A percentile compares a stretch with the other conserved stretches of the same genome.
Evolutionary conservation across 2,113 vertebrate genomes (phyloP).

Genomic region (Mola mola): DNA sequence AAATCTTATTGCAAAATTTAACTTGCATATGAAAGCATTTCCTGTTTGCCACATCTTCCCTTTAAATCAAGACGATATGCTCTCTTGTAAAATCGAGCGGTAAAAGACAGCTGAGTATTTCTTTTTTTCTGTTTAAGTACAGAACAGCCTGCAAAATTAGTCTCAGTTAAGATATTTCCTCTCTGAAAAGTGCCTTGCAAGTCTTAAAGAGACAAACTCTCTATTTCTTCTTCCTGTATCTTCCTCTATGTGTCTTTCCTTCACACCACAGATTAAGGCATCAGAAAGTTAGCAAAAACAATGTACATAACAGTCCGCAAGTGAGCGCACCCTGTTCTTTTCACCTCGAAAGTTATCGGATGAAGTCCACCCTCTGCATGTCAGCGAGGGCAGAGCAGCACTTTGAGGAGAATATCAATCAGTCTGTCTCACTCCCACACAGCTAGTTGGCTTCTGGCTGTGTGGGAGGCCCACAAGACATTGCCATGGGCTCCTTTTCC

Average conservation of each 20-base stretch:
- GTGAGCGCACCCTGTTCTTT: slow-evolving; percentile 30
- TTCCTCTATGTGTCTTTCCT: slow-evolving; percentile 1
- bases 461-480: slow-evolving; percentile 75
- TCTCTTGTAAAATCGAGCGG: slow-evolving; percentile 15
- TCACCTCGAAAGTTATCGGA: slow-evolving; percentile 49
- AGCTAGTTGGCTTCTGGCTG: slow-evolving; percentile 63
- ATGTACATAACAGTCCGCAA: slow-evolving; percentile 18
- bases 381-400: slow-evolving; percentile 52
- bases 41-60: slow-evolving; percentile 30
- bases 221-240: not conserved
- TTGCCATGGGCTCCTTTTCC: slow-evolving; percentile 58
- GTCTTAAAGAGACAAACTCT: no score
- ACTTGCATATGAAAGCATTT: slow-evolving; percentile 17
- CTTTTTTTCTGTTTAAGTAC: not conserved
- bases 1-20: slow-evolving; percentile 9
- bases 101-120: slow-evolving; percentile 3
- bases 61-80: slow-evolving; percentile 47
- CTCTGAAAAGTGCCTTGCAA: not conserved
- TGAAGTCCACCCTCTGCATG: slow-evolving; percentile 47
- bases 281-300: slow-evolving; percentile 4
- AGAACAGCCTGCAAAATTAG: slow-evolving; percentile 11
- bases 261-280: not conserved
- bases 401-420: slow-evolving; percentile 71
- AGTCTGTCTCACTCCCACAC: slow-evolving; percentile 70
- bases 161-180: slow-evolving; percentile 1